Evolutionary conservation across 1,140 invertebrate species (phyloP), one percentile per base, ranked within the genome.

Genomic region (Drosophila simulans): DNA sequence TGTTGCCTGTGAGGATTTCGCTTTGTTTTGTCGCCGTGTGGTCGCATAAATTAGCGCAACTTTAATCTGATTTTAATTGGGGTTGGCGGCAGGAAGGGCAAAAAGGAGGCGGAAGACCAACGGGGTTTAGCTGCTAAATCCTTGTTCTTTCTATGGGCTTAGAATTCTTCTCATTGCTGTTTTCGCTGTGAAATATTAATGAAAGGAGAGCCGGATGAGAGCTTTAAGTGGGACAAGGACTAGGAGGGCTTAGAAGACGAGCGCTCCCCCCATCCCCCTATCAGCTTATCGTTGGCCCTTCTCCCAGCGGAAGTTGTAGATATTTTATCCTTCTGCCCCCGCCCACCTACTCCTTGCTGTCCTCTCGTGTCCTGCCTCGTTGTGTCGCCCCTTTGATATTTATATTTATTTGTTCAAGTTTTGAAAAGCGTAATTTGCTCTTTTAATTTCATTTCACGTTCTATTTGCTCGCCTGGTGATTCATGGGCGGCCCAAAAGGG

Each of bases 61-160:
- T 88, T 88, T 88, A 88, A 88, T 88, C 84, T 89, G 84, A 88
- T 88, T 88, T 88, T 88, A 88, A 88, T 88, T 89, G 84, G 77
- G 80, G 82, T 65, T 68, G 79, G 84, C 12, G 22, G 17, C 7
- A 12, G 7, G 25, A 42, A n/a, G 17, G 22, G 45, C 8, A 12
- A 49, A 7, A 40, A 40, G 34, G 5, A 15, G 39, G 11, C 20
- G 10, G 42, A 49, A 27, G 42, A 70, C 64, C 40, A 56, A 68
- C 52, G 64, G 65, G 64, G 60, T 68, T 68, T 48, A 70, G 43
- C 65, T 70, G 64, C 39, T 71, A 71, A 71, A 71, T 70, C 65
- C 64, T 70, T 49, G 68, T 70, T 71, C 76, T 77, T 83, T 78
- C 73, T 66, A 58, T 45, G 59, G 64, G 81, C 72, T 84, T 80